phyloP scores from a whole-genome alignment of 1,140 invertebrate genomes.

The Planococcus citri region DNA sequence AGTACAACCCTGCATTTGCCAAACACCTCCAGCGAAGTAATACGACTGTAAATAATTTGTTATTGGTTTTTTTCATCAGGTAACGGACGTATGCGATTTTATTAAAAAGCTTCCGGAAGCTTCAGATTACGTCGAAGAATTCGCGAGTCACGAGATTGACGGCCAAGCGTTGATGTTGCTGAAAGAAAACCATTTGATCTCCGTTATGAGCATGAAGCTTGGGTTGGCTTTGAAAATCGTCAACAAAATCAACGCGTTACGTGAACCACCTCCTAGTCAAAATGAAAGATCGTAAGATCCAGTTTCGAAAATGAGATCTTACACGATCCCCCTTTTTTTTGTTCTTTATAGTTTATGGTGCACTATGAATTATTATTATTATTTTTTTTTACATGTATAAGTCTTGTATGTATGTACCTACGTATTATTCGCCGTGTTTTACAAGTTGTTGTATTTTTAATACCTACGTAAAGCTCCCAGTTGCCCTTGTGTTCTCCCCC shows the following conservation, averaged over 20 bases:
- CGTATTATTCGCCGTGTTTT: too few species aligned
- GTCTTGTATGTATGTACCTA: too few species aligned
- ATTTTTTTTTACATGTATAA: too few species aligned
- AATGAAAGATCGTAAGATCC: constrained; percentile 8
- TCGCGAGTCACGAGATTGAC: constrained; percentile 88
- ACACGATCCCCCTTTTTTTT: too few species aligned
- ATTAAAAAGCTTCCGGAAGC: constrained; percentile 54
- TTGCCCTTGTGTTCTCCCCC: too few species aligned
- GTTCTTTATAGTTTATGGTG: too few species aligned
- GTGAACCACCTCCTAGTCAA: constrained; percentile 32
- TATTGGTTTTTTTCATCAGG: constrained; percentile 24
- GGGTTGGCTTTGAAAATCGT: constrained; percentile 92
- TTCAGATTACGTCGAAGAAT: constrained; percentile 86
- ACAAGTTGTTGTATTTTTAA: too few species aligned
- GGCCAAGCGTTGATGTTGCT: constrained; percentile 84
- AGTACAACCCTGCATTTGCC: too few species aligned
- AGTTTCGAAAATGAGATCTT: too few species aligned
- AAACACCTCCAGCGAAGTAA: too few species aligned
- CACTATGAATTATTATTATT: too few species aligned
- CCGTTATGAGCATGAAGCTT: constrained; percentile 86
- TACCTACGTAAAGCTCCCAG: too few species aligned
- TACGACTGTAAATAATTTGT: not conserved
- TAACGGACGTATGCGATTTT: constrained; percentile 31
- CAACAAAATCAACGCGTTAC: constrained; percentile 65
- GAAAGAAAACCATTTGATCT: constrained; percentile 91